Conservation (phyloP, 2,797 vertebrate genomes). For the Oreochromis mossambicus region DNA sequence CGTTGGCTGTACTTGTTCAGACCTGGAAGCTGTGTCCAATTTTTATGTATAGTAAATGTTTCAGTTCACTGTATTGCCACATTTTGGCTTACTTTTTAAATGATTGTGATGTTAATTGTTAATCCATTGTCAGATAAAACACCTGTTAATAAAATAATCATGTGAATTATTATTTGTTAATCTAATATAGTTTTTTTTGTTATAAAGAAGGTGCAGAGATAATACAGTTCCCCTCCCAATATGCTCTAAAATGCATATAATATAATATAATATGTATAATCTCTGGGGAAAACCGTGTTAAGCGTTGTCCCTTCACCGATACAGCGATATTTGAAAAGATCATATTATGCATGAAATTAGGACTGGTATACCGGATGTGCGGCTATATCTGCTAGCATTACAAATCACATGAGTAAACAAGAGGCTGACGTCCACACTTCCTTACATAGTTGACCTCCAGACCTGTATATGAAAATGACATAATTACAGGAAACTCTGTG, state of each 20-base stretch:
- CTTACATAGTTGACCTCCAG: slow-evolving; percentile 22
- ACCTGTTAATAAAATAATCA: neutral
- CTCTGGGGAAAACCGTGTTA: neutral
- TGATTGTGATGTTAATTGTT: neutral
- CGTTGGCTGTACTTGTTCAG: neutral
- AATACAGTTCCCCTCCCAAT: neutral
- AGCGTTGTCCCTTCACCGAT: neutral
- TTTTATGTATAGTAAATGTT: neutral
- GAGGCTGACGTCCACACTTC: slow-evolving; percentile 2
- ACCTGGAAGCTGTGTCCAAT: neutral
- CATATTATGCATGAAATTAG: neutral
- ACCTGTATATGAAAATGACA: slow-evolving; percentile 23
- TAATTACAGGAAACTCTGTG: slow-evolving; percentile 38
- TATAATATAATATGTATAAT: neutral
- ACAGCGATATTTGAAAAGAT: neutral
- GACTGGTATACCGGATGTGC: neutral
- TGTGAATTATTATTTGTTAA: neutral
- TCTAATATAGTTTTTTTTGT: neutral
- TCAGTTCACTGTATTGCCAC: neutral
- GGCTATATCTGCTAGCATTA: neutral
- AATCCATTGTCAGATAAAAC: neutral
- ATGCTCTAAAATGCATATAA: neutral
- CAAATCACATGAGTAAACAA: neutral
- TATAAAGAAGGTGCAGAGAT: neutral
- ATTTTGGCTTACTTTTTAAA: neutral